These are phyloP conservation scores for Burhinus bistriatus DNA, from an alignment of 2,113 vertebrate species.

Conservation along the genomic window DNA sequence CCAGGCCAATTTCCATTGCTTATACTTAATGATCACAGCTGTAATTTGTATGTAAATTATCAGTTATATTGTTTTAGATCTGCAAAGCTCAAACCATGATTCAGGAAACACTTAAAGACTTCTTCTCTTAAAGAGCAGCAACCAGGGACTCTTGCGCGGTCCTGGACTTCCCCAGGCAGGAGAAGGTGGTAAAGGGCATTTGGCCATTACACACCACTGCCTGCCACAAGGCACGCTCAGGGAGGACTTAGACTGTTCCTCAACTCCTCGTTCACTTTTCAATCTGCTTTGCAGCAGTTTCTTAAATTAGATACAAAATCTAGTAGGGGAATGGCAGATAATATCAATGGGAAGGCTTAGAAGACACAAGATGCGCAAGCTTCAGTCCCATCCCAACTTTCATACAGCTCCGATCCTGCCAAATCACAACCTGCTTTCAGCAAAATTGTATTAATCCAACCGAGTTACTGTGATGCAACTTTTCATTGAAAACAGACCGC, in stretches of 20 bases:
- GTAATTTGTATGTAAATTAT: constrained; percentile 61
- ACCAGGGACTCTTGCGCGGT: not conserved
- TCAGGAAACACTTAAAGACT: not conserved
- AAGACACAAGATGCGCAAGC: not conserved
- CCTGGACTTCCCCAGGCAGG: not conserved
- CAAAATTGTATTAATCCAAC: not conserved
- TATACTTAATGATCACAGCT: constrained; percentile 41
- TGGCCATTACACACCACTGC: not conserved
- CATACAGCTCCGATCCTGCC: not conserved
- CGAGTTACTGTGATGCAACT: not conserved
- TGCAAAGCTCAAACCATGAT: not conserved
- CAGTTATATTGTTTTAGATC: constrained; percentile 18
- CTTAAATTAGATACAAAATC: not conserved
- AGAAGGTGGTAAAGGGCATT: not conserved
- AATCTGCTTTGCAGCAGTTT: not conserved
- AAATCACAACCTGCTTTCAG: not conserved
- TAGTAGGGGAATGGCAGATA: not conserved
- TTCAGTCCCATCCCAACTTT: not conserved
- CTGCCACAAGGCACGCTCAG: not conserved
- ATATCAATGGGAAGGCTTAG: not conserved
- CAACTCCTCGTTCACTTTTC: not conserved
- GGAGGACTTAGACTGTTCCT: no score
- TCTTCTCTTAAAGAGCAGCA: not conserved
- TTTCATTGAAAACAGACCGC: not conserved
- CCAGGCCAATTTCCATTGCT: constrained; percentile 46